Percentiles rank a stretch among this genome's conserved stretches.
These are phyloP conservation scores for Onthophagus sagittarius DNA, from an alignment of 2,888 invertebrate species.

Conservation along the genomic window DNA sequence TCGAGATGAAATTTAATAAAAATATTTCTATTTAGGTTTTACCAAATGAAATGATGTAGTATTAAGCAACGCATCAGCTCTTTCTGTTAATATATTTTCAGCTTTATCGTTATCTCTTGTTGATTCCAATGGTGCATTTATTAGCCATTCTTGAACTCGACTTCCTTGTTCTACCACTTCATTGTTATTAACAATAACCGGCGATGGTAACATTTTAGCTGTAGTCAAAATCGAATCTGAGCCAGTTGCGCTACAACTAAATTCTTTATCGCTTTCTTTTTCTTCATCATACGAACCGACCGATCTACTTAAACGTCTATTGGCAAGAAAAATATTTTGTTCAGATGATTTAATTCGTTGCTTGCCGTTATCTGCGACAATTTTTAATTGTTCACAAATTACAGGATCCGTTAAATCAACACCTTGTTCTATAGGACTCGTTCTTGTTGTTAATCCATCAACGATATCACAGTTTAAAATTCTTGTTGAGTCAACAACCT, in stretches of 20 bases:
- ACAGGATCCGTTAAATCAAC: slow-evolving; percentile 35
- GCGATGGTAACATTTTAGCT: slow-evolving; percentile 15
- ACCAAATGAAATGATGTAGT: slow-evolving; percentile 48
- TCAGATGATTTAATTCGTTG: not conserved
- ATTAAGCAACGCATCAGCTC: slow-evolving; percentile 45
- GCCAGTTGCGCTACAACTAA: slow-evolving; percentile 32
- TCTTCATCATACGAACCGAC: slow-evolving; percentile 39
- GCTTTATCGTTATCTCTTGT: slow-evolving; percentile 25
- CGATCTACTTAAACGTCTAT: slow-evolving; percentile 34
- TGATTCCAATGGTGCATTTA: slow-evolving; percentile 36
- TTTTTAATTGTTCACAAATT: slow-evolving; percentile 2
- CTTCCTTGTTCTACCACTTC: slow-evolving; percentile 32
- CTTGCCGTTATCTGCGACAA: not conserved
- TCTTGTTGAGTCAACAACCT: slow-evolving; percentile 14
- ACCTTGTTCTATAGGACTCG: slow-evolving; percentile 40
- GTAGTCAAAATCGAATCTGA: slow-evolving; percentile 37
- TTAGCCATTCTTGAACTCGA: slow-evolving; percentile 40
- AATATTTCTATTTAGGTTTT: slow-evolving; percentile 35
- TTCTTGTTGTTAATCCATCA: slow-evolving; percentile 13
- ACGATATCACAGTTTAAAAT: slow-evolving; percentile 19
- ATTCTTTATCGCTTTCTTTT: slow-evolving; percentile 19
- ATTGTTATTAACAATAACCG: slow-evolving; percentile 20
- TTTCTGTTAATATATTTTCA: slow-evolving; percentile 34
- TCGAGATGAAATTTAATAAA: not conserved
- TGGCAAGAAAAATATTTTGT: not conserved